Base-by-base conservation (phyloP, 1,140 invertebrate species). In the Lethocerus indicus region DNA sequence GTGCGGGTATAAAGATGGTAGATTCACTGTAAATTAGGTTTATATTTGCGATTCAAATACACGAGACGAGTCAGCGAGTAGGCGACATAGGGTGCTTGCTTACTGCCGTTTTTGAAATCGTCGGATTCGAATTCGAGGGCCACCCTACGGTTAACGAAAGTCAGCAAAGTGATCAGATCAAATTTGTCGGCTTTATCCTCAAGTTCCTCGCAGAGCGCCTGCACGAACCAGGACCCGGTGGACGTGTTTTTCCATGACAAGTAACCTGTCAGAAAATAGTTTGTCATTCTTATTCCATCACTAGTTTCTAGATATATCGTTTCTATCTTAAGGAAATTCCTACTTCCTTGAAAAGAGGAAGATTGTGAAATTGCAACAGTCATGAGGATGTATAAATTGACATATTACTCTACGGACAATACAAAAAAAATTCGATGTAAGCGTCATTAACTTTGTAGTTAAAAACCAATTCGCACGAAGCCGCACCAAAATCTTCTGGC, bases 171-270 rank as follows among this genome's bases (percentile, higher is more conserved):
- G n/a, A 95, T 62, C 4, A 97, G 64, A 61, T 96, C 90, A 53
- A 79, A 71, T 16, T 79, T 73, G 54, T 72, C 71, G n/a, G 76
- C 79, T 63, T 81, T 74, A 29, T 73, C 74, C 26, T 74, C 69
- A 2, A 97, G 63, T 58, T 91, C 83, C 13, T 77, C 66, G 58
- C 83, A 86, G 1, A 98, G 67, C 2, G 89, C 82, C 70, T 96
- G 91, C 64, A 96, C 84, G 60, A 95, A 97, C 92, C 93, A 97
- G 0, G 91, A 95, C 12, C 89, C 59, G 57, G 68, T 67, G 3
- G 81, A 83, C 7, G 87, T 91, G 60, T 96, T 96, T 51, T 92
- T 75, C 93, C 93, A 98, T 0, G 91, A 94, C 65, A 81, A 97
- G 65, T 75, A 88, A 51, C 87, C 87, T 87, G 44, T 6, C 50